These are phyloP conservation scores for Athalia cordata DNA, from an alignment of 2,888 invertebrate genomes.

Conservation along the genomic window DNA sequence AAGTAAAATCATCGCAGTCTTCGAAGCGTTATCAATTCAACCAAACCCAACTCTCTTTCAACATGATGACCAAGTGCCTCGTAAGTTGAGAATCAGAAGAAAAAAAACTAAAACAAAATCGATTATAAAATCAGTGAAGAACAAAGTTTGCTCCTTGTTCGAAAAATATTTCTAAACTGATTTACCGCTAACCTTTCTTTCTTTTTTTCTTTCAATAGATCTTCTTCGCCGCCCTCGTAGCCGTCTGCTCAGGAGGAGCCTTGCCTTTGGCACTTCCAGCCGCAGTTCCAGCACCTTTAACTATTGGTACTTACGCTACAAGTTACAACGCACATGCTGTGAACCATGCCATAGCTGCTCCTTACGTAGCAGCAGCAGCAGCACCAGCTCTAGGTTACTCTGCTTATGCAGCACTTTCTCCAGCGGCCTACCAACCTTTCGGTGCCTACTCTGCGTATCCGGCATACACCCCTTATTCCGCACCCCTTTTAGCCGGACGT, in stretches of 20 bases:
- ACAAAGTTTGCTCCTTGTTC: background rate
- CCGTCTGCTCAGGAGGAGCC: conserved; percentile 64
- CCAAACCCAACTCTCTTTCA: conserved; percentile 50
- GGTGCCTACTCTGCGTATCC: conserved; percentile 42
- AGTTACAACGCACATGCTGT: conserved; percentile 85
- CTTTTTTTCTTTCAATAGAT: conserved; percentile 55
- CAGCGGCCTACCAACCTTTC: conserved; percentile 28
- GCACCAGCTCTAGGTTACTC: conserved; percentile 57
- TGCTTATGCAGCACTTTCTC: conserved; percentile 54
- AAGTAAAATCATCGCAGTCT: conserved; percentile 62
- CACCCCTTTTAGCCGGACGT: conserved; percentile 60
- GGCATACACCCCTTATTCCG: conserved; percentile 54
- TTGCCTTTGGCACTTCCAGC: conserved; percentile 66
- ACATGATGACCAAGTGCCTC: conserved; percentile 67
- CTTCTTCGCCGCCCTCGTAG: conserved; percentile 63
- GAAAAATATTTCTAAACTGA: background rate
- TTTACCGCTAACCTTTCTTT: background rate
- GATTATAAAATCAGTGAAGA: no score
- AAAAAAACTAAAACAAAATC: no score
- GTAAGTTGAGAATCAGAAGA: conserved; percentile 60
- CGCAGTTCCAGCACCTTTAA: conserved; percentile 75
- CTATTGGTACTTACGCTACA: conserved; percentile 83
- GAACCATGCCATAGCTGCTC: conserved; percentile 85
- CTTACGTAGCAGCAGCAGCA: conserved; percentile 74
- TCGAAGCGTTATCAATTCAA: conserved; percentile 55